Percentiles rank a stretch among this genome's conserved stretches.
Evolutionary conservation across 2,888 invertebrate genomes (phyloP).

Genomic region (Tuberolachnus salignus): DNA sequence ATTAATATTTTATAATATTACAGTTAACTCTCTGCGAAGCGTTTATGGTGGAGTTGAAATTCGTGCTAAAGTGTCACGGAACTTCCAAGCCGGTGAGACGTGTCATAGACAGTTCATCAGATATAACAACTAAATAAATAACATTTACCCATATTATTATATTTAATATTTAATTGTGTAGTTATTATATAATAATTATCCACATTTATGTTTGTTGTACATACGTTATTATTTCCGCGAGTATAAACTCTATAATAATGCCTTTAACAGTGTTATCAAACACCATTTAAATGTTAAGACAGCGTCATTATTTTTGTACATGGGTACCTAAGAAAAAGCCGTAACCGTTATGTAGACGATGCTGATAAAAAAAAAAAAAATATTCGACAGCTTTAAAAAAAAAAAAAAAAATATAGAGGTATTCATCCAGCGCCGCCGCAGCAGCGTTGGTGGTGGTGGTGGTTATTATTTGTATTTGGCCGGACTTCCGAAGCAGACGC

Average conservation of each 20-base stretch:
- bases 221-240: not conserved
- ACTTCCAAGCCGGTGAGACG: slow-evolving; percentile 62
- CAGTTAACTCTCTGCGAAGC: slow-evolving; percentile 61
- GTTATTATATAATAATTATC: not conserved
- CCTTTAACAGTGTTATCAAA: not conserved
- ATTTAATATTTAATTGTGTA: not conserved
- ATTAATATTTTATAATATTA: slow-evolving; percentile 1
- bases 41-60: slow-evolving; percentile 62
- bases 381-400: not conserved
- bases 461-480: not conserved
- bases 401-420: not conserved
- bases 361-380: not conserved
- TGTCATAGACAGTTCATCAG: slow-evolving; percentile 27
- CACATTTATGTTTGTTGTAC: not conserved
- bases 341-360: not conserved
- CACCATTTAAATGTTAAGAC: not conserved
- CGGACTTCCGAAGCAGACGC: not conserved
- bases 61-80: slow-evolving; percentile 62
- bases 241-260: not conserved
- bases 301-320: not conserved
- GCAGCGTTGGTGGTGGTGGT: no score
- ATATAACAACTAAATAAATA: not conserved
- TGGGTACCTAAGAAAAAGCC: not conserved
- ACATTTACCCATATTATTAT: not conserved
- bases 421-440: no score